Evolutionary conservation across 2,113 vertebrate species (phyloP).

Genomic region (Saguinus imperator): DNA sequence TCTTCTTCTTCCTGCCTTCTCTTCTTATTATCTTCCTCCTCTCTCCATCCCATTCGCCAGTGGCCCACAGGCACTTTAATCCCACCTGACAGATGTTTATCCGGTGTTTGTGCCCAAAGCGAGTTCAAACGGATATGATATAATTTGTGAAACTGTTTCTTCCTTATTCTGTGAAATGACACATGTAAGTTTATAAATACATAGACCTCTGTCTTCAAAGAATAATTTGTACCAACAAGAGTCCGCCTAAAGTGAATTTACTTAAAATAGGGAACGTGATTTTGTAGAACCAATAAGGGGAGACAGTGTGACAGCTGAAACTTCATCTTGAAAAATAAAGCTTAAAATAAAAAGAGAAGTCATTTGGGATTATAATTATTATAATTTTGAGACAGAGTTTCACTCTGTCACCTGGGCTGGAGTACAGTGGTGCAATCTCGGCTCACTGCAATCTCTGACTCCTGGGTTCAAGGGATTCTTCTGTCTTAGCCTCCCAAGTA

Average conservation of each 20-base stretch:
- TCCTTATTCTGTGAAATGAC: neutral
- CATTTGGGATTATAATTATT: neutral
- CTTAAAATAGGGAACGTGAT: neutral
- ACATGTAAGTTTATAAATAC: fast-evolving
- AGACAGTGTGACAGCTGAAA: neutral
- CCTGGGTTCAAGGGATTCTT: no score
- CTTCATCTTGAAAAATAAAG: neutral
- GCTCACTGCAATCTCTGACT: no score
- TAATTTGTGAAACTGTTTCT: neutral
- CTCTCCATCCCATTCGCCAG: neutral
- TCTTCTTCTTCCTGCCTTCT: neutral
- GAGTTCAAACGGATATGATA: neutral
- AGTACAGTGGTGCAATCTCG: no score
- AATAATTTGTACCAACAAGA: neutral
- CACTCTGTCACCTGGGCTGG: no score
- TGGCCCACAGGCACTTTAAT: neutral
- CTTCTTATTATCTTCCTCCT: neutral
- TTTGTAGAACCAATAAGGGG: neutral
- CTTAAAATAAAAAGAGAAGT: neutral
- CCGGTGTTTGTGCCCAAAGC: neutral
- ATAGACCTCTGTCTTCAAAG: neutral
- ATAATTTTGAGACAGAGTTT: no score
- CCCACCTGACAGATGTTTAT: neutral
- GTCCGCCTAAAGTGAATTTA: neutral
- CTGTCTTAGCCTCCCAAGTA: no score